These are phyloP conservation scores for Mareca penelope DNA, from an alignment of 2,797 vertebrate species.

Conservation along the genomic window DNA sequence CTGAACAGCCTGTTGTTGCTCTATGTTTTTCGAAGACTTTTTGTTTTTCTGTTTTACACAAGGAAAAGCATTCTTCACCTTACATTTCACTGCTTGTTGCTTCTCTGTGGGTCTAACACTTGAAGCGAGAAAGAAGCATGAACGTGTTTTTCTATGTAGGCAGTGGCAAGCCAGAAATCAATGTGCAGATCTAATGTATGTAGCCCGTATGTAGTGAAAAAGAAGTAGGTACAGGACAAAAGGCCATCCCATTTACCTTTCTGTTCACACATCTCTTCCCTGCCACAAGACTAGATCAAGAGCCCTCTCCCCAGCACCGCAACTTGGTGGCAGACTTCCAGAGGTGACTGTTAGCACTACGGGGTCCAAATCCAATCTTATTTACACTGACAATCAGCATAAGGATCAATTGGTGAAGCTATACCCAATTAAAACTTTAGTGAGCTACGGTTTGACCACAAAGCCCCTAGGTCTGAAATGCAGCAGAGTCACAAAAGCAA, in stretches of 20 bases:
- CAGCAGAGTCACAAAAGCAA: neutral
- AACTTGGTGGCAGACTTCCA: neutral
- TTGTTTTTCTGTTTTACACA: neutral
- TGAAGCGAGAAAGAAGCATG: neutral
- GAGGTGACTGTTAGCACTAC: neutral
- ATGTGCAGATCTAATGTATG: rapidly evolving
- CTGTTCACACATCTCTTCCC: neutral
- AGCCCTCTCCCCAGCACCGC: neutral
- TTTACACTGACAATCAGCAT: neutral
- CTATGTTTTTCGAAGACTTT: neutral
- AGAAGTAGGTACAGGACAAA: neutral
- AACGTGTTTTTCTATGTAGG: neutral
- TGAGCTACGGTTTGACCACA: neutral
- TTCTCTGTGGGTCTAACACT: neutral
- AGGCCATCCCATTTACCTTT: neutral
- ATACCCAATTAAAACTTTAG: neutral
- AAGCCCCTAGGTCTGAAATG: neutral
- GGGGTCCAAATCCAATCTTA: neutral
- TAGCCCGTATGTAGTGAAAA: neutral
- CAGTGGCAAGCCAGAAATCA: neutral
- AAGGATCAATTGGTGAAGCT: neutral
- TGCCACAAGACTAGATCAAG: neutral
- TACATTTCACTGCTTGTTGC: neutral
- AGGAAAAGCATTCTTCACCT: neutral
- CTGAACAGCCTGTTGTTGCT: neutral